Percentiles rank a stretch among this genome's conserved stretches.
phyloP scores from a whole-genome alignment of 2,113 vertebrate genomes.

The Fulica atra region DNA sequence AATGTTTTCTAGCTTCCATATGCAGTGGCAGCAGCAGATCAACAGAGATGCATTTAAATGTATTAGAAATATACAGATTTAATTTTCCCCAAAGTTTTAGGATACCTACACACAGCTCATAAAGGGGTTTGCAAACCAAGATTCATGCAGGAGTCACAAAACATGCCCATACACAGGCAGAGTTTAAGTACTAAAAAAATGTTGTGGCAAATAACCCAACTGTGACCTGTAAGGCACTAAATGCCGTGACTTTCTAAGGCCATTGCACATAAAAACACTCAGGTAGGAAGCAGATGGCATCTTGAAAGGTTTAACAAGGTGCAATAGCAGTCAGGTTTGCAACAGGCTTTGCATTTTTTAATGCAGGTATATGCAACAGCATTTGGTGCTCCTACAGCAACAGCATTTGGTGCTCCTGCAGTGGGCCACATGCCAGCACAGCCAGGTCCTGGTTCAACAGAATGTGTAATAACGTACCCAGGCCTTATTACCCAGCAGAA shows the following conservation, averaged over 20 bases:
- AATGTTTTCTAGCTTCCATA: background rate
- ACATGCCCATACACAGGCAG: background rate
- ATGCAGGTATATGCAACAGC: background rate
- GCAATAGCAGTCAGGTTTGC: background rate
- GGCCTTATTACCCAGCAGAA: background rate
- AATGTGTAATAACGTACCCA: rapidly evolving
- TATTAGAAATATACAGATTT: background rate
- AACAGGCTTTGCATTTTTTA: background rate
- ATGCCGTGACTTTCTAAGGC: background rate
- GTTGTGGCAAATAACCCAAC: background rate
- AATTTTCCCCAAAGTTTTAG: background rate
- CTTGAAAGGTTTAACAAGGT: background rate
- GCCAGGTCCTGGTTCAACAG: background rate
- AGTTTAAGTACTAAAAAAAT: no score
- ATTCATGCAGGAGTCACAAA: background rate
- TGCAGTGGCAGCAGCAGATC: background rate
- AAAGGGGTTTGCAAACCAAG: background rate
- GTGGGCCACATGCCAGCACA: background rate
- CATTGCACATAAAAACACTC: background rate
- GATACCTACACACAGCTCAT: background rate
- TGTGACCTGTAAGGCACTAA: background rate
- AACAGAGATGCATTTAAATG: background rate
- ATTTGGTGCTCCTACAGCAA: background rate
- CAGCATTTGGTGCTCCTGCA: background rate
- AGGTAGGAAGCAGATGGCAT: background rate